phyloP scores from a whole-genome alignment of 2,113 vertebrate species.

The Sigmodon hispidus region DNA sequence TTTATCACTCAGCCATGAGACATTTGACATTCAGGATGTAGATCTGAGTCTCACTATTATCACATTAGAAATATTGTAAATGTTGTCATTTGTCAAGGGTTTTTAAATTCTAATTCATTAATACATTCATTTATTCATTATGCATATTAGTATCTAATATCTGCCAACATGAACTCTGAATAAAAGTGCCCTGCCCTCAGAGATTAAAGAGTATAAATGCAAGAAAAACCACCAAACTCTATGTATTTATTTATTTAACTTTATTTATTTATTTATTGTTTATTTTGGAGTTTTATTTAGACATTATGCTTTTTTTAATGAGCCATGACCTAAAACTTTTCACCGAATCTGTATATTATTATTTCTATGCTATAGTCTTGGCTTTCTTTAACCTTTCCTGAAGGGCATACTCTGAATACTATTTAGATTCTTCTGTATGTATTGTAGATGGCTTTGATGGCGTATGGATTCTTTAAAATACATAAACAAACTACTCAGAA shows the following conservation, averaged over 20 bases:
- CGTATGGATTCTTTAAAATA: slow-evolving; percentile 68
- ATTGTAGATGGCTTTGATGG: slow-evolving; percentile 31
- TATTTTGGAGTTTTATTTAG: slow-evolving; percentile 55
- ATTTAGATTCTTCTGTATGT: slow-evolving; percentile 69
- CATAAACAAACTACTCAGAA: slow-evolving; percentile 67
- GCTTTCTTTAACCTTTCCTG: slow-evolving; percentile 75
- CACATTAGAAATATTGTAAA: slow-evolving; percentile 66
- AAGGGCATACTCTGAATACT: slow-evolving; percentile 28
- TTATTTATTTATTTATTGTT: background rate
- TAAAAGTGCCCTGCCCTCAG: background rate
- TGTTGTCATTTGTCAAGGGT: slow-evolving; percentile 58
- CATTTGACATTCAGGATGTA: slow-evolving; percentile 63
- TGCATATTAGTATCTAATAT: slow-evolving; percentile 31
- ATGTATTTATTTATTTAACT: too few relatives aligned
- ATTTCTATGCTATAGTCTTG: slow-evolving; percentile 66
- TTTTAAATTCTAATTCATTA: slow-evolving; percentile 69
- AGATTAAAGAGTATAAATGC: slow-evolving; percentile 41
- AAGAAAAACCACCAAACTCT: slow-evolving; percentile 53
- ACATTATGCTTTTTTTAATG: slow-evolving; percentile 64
- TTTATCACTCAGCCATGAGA: slow-evolving; percentile 65
- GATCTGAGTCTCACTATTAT: slow-evolving; percentile 25
- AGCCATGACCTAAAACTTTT: slow-evolving; percentile 56
- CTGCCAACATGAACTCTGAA: slow-evolving; percentile 37
- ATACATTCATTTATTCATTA: slow-evolving; percentile 58
- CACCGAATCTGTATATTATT: slow-evolving; percentile 64